These are phyloP conservation scores for Leptothorax acervorum DNA, from an alignment of 2,888 invertebrate species.

Conservation along the genomic window DNA sequence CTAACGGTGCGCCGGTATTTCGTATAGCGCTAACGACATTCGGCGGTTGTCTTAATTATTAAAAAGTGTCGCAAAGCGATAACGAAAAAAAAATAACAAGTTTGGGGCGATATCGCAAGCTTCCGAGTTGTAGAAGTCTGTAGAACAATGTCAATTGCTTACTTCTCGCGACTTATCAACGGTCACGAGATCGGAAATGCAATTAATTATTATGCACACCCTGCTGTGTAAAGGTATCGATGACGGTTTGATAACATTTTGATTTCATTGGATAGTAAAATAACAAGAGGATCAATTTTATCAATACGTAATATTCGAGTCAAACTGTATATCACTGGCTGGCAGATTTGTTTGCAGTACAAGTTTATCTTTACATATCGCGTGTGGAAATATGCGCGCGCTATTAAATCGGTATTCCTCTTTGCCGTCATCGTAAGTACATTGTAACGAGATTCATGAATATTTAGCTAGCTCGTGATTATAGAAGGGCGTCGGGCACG, in stretches of 20 bases:
- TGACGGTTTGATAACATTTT: not conserved
- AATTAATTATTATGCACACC: not conserved
- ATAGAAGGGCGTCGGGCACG: not conserved
- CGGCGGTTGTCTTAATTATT: slow-evolving; percentile 35
- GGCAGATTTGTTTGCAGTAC: slow-evolving; percentile 2
- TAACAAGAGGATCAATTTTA: not conserved
- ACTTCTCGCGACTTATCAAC: not conserved
- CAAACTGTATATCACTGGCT: not conserved
- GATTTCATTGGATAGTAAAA: slow-evolving; percentile 3
- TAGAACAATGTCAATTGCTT: not conserved
- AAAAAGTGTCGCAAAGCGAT: slow-evolving; percentile 3
- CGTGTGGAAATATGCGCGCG: slow-evolving; percentile 9
- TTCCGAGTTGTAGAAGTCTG: not conserved
- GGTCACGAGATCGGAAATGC: not conserved
- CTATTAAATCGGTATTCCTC: slow-evolving; percentile 34
- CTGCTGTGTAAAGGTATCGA: not conserved
- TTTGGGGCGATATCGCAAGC: not conserved
- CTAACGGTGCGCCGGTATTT: slow-evolving; percentile 1
- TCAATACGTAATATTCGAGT: slow-evolving; percentile 1
- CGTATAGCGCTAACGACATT: slow-evolving; percentile 4
- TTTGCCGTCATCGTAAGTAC: slow-evolving; percentile 11
- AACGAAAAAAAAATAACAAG: not conserved
- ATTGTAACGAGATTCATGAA: slow-evolving; percentile 42
- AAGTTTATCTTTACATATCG: not conserved
- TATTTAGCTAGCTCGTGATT: slow-evolving; percentile 39